These are phyloP conservation scores for Phrynosoma blainvillii DNA, from an alignment of 2,113 vertebrate genomes.

Conservation along the genomic window DNA sequence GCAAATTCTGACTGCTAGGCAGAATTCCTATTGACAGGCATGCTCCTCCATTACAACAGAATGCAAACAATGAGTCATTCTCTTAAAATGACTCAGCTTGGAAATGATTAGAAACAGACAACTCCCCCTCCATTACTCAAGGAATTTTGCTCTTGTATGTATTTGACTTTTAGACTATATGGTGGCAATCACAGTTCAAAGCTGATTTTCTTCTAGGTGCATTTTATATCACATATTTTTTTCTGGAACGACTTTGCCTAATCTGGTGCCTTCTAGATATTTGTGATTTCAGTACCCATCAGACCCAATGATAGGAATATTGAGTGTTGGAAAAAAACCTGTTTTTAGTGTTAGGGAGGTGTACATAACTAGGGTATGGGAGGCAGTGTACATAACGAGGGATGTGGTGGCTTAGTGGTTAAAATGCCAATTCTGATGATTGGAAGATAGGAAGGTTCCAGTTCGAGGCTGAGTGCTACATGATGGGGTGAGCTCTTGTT, in stretches of 20 bases:
- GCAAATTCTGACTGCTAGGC: neutral
- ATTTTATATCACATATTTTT: neutral
- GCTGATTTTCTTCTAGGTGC: neutral
- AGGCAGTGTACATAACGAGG: too few relatives aligned
- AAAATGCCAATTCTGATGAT: too few relatives aligned
- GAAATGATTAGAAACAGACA: constrained; percentile 13
- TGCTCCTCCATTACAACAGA: neutral
- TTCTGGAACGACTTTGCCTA: neutral
- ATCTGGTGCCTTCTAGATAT: neutral
- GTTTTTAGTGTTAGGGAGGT: too few relatives aligned
- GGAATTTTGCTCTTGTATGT: neutral
- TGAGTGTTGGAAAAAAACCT: neutral
- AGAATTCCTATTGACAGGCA: neutral
- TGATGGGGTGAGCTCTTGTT: too few relatives aligned
- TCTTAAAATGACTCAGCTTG: constrained; percentile 16
- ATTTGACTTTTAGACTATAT: neutral
- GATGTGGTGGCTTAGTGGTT: too few relatives aligned
- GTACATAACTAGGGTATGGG: neutral
- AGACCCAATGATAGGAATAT: neutral
- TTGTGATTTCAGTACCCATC: neutral
- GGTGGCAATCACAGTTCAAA: neutral
- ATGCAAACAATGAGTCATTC: constrained; percentile 10
- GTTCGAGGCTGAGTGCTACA: too few relatives aligned
- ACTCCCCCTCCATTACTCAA: neutral
- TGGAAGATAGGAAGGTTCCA: too few relatives aligned